Percentiles rank a stretch among this genome's conserved stretches.
Evolutionary conservation across 1,140 invertebrate genomes (phyloP).

Genomic region (Rhynchophorus ferrugineus): DNA sequence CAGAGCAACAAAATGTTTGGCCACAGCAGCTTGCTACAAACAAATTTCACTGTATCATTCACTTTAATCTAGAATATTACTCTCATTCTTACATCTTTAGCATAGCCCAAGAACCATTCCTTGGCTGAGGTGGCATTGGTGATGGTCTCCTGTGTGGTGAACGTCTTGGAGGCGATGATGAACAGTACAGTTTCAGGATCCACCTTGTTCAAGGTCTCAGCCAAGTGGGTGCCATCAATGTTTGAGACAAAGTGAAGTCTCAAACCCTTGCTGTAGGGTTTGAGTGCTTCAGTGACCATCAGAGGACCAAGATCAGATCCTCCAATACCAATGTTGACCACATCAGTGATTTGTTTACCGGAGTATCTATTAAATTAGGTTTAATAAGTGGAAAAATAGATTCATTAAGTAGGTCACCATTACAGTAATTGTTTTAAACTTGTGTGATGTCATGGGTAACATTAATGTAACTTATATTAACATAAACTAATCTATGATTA

Average conservation of each 20-base stretch:
- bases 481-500: background rate
- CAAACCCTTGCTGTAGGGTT: conserved; percentile 81
- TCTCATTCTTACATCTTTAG: conserved; percentile 85
- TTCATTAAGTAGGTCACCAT: conserved; percentile 13
- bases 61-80: too few relatives aligned
- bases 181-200: conserved; percentile 93
- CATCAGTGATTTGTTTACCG: conserved; percentile 92
- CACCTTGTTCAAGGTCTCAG: conserved; percentile 85
- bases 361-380: conserved; percentile 59
- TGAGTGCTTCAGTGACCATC: conserved; percentile 98
- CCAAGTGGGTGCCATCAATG: conserved; percentile 97
- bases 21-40: conserved; percentile 68
- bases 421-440: too few relatives aligned
- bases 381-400: background rate
- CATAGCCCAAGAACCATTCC: conserved; percentile 80
- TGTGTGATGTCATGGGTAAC: too few relatives aligned
- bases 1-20: conserved; percentile 96
- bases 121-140: conserved; percentile 98
- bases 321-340: conserved; percentile 99
- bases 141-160: conserved; percentile 99
- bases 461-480: background rate
- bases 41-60: too few relatives aligned
- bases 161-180: conserved; percentile 98
- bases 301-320: conserved; percentile 97
- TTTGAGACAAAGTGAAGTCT: conserved; percentile 97